Evolutionary conservation across 2,113 vertebrate species (phyloP), one percentile per base, ranked within the genome.

Genomic region (Paramormyrops kingsleyae): DNA sequence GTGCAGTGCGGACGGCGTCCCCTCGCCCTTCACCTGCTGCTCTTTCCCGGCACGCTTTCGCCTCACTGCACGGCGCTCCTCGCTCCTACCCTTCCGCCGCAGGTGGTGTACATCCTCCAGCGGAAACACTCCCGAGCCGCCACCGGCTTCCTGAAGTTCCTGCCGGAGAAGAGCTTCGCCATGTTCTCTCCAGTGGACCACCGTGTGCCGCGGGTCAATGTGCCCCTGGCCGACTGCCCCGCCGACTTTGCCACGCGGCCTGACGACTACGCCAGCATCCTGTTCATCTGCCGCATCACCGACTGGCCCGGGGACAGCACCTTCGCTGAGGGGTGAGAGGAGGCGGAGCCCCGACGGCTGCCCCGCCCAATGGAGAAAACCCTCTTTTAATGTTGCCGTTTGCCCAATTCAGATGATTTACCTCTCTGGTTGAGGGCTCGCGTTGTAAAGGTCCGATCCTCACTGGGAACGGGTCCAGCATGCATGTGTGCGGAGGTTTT

Each of bases 141-240:
- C 6, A 97, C 97, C 0, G 99, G 99, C 89, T 96, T 97, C 92
- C 96, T 99, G 90, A 99, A 97, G 89, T 97, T 96, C 91, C 93
- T 99, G 91, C 95, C 96, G 0, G 97, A 99, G 91, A 98, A 97
- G 92, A 97, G 96, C 91, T 97, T 97, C 9, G 98, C 97, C 91
- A 96, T 99, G 94, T 99, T 99, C 94, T 97, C 98, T 83, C 99
- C 99, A 0, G 94, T 97, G 89, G 99, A 99, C 94, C 99, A 99
- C 94, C 96, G 99, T 13, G 97, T 99, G 77, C 99, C 99, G 3
- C 95, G 99, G 50, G 96, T 97, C 21, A 97, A 98, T 0, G 95
- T 99, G 74, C 96, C 96, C 21, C 95, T 99, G 27, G 91, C 93
- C 0, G 97, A 98, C 91, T 99, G 98, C 91, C 99, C 99, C 1